Evolutionary conservation across 2,888 invertebrate species (phyloP).

Genomic region (Dasypogon diadema): DNA sequence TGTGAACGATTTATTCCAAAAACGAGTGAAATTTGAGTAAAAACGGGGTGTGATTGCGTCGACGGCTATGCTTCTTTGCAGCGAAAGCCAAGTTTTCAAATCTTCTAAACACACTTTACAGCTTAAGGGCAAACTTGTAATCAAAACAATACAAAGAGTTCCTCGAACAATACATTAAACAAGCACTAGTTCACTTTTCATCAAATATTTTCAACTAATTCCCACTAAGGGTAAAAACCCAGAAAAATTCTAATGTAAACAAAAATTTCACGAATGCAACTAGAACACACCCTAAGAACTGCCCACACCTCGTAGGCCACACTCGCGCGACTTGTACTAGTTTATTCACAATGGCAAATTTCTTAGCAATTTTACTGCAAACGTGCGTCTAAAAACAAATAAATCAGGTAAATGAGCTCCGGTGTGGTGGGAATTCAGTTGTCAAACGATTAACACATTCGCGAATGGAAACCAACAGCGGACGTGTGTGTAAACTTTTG

Average conservation of each 20-base stretch:
- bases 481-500: slow-evolving; percentile 41
- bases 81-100: background rate
- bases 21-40: no score
- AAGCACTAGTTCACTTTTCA: no score
- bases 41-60: no score
- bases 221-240: no score
- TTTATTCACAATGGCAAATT: background rate
- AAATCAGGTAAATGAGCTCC: background rate
- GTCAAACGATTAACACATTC: background rate
- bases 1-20: no score
- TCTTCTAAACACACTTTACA: background rate
- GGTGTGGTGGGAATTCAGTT: background rate
- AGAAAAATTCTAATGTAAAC: background rate
- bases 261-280: background rate
- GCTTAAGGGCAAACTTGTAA: background rate
- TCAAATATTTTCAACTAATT: no score
- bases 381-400: background rate
- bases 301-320: no score
- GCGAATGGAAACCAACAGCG: slow-evolving; percentile 9
- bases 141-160: no score
- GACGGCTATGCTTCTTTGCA: no score
- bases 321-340: background rate
- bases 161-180: no score
- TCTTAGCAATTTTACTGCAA: background rate
- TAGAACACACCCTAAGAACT: slow-evolving; percentile 16